A percentile compares a stretch with the other conserved stretches of the same genome.
phyloP scores from a whole-genome alignment of 2,113 vertebrate genomes.

The Cryptoleucopteryx plumbea region DNA sequence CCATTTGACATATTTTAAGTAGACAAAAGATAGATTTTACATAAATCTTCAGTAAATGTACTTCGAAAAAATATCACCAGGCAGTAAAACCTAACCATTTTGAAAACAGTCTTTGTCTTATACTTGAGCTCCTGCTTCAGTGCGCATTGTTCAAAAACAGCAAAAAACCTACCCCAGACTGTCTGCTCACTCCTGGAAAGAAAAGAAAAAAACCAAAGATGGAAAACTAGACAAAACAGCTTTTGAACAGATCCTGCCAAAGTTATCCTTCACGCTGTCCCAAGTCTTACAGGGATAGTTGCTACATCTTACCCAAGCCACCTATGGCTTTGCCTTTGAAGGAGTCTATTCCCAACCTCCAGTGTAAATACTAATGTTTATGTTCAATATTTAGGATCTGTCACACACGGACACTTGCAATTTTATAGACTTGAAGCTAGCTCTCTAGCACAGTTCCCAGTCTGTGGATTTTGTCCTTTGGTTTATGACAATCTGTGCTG shows the following conservation, averaged over 20 bases:
- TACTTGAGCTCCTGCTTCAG: not conserved
- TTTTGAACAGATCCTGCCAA: not conserved
- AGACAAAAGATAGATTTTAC: slow-evolving; percentile 66
- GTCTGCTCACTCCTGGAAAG: not conserved
- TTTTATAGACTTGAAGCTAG: not conserved
- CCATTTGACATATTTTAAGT: slow-evolving; percentile 53
- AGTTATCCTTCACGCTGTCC: not conserved
- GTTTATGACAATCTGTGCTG: not conserved
- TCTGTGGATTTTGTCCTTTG: not conserved
- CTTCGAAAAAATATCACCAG: slow-evolving; percentile 8
- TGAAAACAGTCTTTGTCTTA: slow-evolving; percentile 27
- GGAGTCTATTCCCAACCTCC: not conserved
- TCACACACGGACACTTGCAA: not conserved
- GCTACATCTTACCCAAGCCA: not conserved
- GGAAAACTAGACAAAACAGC: not conserved
- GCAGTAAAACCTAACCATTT: slow-evolving; percentile 24
- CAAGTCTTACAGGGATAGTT: not conserved
- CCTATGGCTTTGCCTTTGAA: not conserved
- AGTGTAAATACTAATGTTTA: not conserved
- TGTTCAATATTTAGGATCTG: not conserved
- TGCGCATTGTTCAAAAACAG: not conserved
- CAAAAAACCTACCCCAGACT: not conserved
- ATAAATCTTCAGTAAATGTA: slow-evolving; percentile 61
- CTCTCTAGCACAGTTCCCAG: not conserved
- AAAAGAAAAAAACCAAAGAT: not conserved